phyloP scores from a whole-genome alignment of 2,113 vertebrate species.

The Malaclemys terrapin region DNA sequence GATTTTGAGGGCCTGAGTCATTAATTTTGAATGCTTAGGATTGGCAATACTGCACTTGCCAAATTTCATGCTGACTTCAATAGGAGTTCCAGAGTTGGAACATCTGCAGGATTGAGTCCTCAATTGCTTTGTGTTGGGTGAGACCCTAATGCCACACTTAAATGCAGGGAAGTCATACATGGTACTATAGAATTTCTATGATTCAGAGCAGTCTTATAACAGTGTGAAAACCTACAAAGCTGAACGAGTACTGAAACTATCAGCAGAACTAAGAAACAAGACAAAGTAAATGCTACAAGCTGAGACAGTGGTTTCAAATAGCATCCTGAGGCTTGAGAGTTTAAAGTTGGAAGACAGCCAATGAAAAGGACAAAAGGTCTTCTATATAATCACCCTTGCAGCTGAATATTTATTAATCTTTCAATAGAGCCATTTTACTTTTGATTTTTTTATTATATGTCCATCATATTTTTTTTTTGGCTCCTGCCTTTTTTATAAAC shows the following conservation, averaged over 20 bases:
- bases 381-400: neutral
- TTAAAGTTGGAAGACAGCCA: neutral
- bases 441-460: neutral
- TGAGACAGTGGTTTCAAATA: neutral
- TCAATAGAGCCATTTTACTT: neutral
- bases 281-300: neutral
- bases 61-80: neutral
- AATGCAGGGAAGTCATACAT: neutral
- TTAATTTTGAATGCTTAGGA: neutral
- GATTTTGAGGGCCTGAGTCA: neutral
- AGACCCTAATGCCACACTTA: neutral
- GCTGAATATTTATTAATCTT: neutral
- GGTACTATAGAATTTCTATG: neutral
- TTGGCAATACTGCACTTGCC: neutral
- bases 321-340: neutral
- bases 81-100: neutral
- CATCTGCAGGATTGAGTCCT: neutral
- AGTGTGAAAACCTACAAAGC: neutral
- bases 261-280: neutral
- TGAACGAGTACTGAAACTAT: neutral
- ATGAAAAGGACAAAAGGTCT: neutral
- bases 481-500: neutral
- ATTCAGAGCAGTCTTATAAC: neutral
- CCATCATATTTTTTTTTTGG: neutral
- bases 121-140: fast-evolving